Base-by-base conservation (phyloP, 1,140 invertebrate species). In the Diprion similis region DNA sequence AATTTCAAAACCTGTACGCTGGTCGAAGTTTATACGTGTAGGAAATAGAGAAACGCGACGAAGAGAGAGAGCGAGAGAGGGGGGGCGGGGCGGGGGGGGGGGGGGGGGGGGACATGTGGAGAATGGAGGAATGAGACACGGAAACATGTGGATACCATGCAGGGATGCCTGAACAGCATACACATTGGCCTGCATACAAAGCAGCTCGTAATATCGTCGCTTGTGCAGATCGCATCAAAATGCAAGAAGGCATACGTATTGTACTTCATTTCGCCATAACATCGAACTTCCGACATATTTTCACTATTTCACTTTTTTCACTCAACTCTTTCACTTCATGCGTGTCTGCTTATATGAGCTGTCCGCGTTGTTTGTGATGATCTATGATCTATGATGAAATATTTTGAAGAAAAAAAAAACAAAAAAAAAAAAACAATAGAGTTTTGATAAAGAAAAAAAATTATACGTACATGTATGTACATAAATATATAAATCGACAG, bases 181-280 rank as follows among this genome's bases (percentile, higher is more conserved):
- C 79, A 78, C 75, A 75, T 76, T 76, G 78, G 72, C 67, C 76
- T 79, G 82, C 82, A 83, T 84, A 83, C 79, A 81, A 82, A 84
- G 72, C 78, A 76, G 71, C 71, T 73, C 69, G 75, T 81, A 82
- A 84, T 80, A 83, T 78, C 76, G 81, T 83, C 73, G 69, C 46
- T 46, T 46, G 46, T 19, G 69, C 18, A 46, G 13, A 46, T 70
- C 46, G 24, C 69, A 70, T 70, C 19, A 47, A 47, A 70, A 70
- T 70, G 69, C 69, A 70, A 59, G 51, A 59, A 59, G 51, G 51
- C 51, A 59, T 59, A 8, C 51, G 51, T 17, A 59, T 59, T 59
- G 51, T 59, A 59, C 51, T 59, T 59, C n/a, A 59, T 59, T 59
- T 59, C 51, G 51, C 11, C 51, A 59, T 17, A 59, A 59, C 6